Conservation (phyloP, 2,888 invertebrate species). For the Apamea epomidion region DNA sequence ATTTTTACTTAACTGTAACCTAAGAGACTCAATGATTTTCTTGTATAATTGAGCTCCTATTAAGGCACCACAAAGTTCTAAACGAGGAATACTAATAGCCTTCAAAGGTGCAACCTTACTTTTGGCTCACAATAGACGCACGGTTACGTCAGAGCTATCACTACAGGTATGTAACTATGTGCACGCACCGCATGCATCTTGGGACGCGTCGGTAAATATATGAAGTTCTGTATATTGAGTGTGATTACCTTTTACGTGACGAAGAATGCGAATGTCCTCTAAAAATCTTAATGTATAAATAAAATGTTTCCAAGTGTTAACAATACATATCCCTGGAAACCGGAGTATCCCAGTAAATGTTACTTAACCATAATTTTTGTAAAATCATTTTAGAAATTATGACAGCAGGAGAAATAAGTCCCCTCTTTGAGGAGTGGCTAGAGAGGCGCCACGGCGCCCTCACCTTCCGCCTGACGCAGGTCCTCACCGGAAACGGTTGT, state of each 20-base stretch:
- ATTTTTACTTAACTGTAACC: too few relatives aligned
- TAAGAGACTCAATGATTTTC: too few relatives aligned
- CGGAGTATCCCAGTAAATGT: slow-evolving; percentile 15
- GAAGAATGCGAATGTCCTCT: background rate
- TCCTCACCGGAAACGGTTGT: too few relatives aligned
- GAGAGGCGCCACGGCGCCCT: too few relatives aligned
- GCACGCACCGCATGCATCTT: slow-evolving; percentile 61
- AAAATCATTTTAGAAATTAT: slow-evolving; percentile 19
- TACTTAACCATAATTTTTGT: slow-evolving; percentile 23
- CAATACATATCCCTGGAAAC: too few relatives aligned
- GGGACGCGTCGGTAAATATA: slow-evolving; percentile 61
- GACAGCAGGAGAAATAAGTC: slow-evolving; percentile 20
- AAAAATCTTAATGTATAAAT: background rate
- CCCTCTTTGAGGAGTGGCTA: too few relatives aligned
- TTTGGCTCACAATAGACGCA: too few relatives aligned
- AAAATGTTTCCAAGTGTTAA: too few relatives aligned
- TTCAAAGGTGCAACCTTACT: background rate
- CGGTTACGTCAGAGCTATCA: background rate
- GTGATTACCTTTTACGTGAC: slow-evolving; percentile 1
- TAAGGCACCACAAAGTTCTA: too few relatives aligned
- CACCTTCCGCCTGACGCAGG: too few relatives aligned
- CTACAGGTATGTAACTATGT: slow-evolving; percentile 55
- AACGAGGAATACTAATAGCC: too few relatives aligned
- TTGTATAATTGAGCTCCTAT: too few relatives aligned
- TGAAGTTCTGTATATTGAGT: slow-evolving; percentile 21